Evolutionary conservation across 1,140 invertebrate genomes (phyloP).

Genomic region (Sminthurinus signatus): DNA sequence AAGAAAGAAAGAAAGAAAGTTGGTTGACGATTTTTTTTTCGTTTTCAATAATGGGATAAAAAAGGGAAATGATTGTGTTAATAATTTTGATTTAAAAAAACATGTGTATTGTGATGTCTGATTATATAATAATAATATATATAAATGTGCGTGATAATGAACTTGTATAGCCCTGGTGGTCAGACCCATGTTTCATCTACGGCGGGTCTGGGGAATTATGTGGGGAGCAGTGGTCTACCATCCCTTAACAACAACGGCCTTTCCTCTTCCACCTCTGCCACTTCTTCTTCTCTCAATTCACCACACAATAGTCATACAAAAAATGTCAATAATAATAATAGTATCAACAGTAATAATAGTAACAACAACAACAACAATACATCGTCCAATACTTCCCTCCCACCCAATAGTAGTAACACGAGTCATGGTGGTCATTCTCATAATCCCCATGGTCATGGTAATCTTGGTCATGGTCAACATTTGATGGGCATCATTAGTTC

Average conservation of each 20-base stretch:
- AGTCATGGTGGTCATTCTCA: neutral
- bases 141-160: too few relatives aligned
- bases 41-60: too few relatives aligned
- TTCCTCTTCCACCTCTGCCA: slow-evolving; percentile 23
- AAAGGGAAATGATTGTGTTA: neutral
- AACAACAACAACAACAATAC: slow-evolving; percentile 5
- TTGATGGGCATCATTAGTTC: slow-evolving; percentile 35
- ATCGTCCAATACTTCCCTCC: neutral
- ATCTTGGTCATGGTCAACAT: slow-evolving; percentile 16
- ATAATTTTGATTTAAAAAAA: neutral
- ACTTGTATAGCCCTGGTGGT: slow-evolving; percentile 12
- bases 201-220: slow-evolving; percentile 20
- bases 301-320: slow-evolving; percentile 8
- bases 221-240: slow-evolving; percentile 2
- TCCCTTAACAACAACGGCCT: slow-evolving; percentile 12
- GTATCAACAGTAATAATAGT: slow-evolving; percentile 15
- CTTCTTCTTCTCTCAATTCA: slow-evolving; percentile 16
- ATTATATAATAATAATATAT: slow-evolving; percentile 6
- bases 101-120: slow-evolving; percentile 18
- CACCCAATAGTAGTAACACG: slow-evolving; percentile 5
- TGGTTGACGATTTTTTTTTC: too few relatives aligned
- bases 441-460: slow-evolving; percentile 8
- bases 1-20: too few relatives aligned
- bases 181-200: slow-evolving; percentile 18
- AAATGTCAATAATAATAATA: slow-evolving; percentile 14